Evolutionary conservation across 1,140 invertebrate species (phyloP).

Genomic region (Drosophila saltans): DNA sequence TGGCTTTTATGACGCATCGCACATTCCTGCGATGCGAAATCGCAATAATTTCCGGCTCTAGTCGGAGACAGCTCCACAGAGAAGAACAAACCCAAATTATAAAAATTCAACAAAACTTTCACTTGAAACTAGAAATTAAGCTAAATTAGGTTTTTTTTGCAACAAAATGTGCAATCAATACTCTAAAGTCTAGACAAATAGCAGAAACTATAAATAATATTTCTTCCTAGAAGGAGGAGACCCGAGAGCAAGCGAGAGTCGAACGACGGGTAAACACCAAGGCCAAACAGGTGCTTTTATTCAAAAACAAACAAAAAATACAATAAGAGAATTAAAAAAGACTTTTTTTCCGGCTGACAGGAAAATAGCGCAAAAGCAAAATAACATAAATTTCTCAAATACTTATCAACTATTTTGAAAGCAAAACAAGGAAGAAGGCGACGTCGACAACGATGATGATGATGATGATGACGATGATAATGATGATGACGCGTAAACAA

Average conservation of each 20-base stretch:
- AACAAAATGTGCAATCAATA: constrained; percentile 2
- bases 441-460: not conserved
- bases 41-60: constrained; percentile 6
- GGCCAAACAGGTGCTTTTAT: constrained; percentile 20
- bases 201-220: constrained; percentile 10
- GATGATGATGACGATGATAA: constrained; percentile 3
- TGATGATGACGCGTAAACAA: constrained; percentile 21
- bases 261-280: not conserved
- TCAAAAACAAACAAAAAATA: constrained; percentile 1
- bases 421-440: constrained; percentile 23
- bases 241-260: no score
- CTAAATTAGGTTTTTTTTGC: constrained; percentile 3
- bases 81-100: not conserved
- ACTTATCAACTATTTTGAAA: constrained; percentile 9
- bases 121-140: not conserved
- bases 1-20: constrained; percentile 10
- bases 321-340: not conserved
- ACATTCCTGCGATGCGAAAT: constrained; percentile 16
- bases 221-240: not conserved
- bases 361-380: constrained; percentile 17
- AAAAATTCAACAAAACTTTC: constrained; percentile 13
- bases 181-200: not conserved
- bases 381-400: constrained; percentile 7
- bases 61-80: not conserved
- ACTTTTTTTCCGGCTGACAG: constrained; percentile 2